These are phyloP conservation scores for Clarias batrachus DNA, from an alignment of 2,113 vertebrate genomes.

Conservation along the genomic window DNA sequence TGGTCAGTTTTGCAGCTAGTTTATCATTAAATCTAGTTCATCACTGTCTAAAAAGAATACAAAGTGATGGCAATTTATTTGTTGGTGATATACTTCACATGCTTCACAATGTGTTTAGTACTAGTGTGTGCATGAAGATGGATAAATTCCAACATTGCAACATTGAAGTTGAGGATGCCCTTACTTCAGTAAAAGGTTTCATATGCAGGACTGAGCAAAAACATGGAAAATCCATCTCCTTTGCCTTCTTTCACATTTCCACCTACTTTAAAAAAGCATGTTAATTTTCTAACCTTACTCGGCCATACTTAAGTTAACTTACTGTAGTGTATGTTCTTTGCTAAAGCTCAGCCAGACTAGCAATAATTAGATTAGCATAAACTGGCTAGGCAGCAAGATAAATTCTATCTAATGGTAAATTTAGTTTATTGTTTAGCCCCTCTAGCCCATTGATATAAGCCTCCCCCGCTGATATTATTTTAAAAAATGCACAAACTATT, in stretches of 20 bases:
- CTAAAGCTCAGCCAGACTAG: not conserved
- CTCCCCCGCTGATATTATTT: not conserved
- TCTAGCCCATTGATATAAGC: not conserved
- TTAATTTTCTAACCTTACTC: not conserved
- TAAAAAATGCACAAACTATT: not conserved
- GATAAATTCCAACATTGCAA: not conserved
- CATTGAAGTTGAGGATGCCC: not conserved
- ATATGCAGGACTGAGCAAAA: not conserved
- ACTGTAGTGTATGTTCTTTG: not conserved
- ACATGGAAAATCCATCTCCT: not conserved
- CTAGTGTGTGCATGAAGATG: not conserved
- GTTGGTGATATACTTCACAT: too few relatives aligned
- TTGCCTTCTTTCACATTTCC: not conserved
- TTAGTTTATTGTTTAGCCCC: not conserved
- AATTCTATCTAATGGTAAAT: not conserved
- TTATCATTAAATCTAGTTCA: not conserved
- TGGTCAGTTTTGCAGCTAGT: not conserved
- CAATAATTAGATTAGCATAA: not conserved
- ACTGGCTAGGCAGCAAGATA: not conserved
- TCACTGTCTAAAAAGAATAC: not conserved
- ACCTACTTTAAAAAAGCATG: not conserved
- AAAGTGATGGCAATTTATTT: not conserved
- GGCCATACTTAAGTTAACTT: not conserved
- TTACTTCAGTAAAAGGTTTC: not conserved
- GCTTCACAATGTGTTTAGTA: not conserved